Evolutionary conservation across 2,113 vertebrate genomes (phyloP).

Genomic region (Ibidorhyncha struthersii): DNA sequence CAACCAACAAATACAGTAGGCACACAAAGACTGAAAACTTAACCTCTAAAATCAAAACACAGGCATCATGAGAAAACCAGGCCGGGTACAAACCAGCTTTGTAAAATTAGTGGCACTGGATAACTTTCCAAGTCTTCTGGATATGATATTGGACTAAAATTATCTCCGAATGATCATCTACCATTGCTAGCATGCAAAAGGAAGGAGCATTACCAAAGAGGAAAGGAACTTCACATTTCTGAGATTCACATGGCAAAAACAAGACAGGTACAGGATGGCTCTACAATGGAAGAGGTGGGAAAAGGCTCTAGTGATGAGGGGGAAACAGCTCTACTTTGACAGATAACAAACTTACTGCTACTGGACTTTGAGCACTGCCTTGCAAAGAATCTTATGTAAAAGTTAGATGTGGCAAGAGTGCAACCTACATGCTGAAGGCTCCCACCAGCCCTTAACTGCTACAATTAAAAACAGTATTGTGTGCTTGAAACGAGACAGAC

Average conservation of each 20-base stretch:
- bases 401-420: background rate
- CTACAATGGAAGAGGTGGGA: background rate
- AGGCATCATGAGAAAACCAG: background rate
- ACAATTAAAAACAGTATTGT: background rate
- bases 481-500: background rate
- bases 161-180: background rate
- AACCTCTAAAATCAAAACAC: background rate
- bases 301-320: background rate
- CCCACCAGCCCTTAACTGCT: background rate
- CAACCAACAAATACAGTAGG: background rate
- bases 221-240: background rate
- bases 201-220: background rate
- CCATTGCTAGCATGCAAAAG: background rate
- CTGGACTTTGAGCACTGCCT: background rate
- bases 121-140: background rate
- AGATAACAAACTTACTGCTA: background rate
- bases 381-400: background rate
- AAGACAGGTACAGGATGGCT: background rate
- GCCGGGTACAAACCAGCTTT: background rate
- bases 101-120: background rate
- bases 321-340: background rate
- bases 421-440: background rate
- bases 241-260: background rate
- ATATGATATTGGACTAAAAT: background rate
- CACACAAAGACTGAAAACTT: background rate